Conservation (phyloP, 2,113 vertebrate species). For the Paradisaea rubra region DNA sequence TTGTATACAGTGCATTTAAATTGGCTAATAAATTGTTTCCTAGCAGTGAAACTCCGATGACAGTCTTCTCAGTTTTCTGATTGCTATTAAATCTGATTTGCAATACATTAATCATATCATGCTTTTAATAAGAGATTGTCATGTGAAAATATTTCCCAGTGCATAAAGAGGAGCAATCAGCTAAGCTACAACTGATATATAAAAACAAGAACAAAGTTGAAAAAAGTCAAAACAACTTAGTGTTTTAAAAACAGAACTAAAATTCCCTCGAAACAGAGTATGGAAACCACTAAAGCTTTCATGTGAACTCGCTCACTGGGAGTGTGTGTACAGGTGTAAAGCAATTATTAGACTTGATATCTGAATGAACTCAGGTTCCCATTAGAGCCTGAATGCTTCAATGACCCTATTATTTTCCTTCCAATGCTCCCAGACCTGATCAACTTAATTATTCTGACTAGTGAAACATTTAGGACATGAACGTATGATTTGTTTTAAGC, state of each 20-base stretch:
- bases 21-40: background rate
- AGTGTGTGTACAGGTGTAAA: slow-evolving; percentile 70
- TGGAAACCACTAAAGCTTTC: slow-evolving; percentile 49
- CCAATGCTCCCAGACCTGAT: slow-evolving; percentile 68
- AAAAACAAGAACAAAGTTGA: background rate
- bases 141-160: background rate
- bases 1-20: background rate
- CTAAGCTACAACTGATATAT: background rate
- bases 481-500: slow-evolving; percentile 68
- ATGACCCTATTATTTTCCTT: slow-evolving; percentile 73
- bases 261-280: background rate
- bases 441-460: slow-evolving; percentile 78
- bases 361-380: slow-evolving; percentile 73
- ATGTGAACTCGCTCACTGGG: slow-evolving; percentile 62
- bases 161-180: background rate
- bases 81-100: background rate
- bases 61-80: background rate
- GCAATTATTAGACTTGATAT: slow-evolving; percentile 76
- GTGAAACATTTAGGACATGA: slow-evolving; percentile 70
- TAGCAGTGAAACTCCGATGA: background rate
- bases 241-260: slow-evolving; percentile 10
- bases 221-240: background rate
- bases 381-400: slow-evolving; percentile 70
- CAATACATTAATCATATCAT: background rate
- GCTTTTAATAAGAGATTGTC: background rate